Evolutionary conservation across 1,140 invertebrate species (phyloP), one percentile per base, ranked within the genome.

Genomic region (Aphidius gifuensis): DNA sequence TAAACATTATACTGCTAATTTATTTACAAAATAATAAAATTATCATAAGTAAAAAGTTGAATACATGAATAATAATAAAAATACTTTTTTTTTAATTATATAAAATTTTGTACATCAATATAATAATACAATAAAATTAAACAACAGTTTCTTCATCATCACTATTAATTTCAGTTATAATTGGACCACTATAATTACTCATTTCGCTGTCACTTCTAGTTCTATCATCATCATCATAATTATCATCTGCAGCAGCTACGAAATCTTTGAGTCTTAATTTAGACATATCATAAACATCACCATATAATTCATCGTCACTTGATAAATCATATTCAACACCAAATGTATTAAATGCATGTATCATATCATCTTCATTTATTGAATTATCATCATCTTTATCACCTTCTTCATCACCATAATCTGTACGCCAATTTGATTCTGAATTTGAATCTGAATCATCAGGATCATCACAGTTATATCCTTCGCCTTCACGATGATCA

Each of bases 401-500:
- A 9, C 9, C 50, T 45, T 79, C 79, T 8, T 79, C 80, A 67
- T 84, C 83, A 5, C 83, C 83, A 68, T 85, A 85, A 64, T 84
- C 83, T 47, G 84, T 85, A 62, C 69, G 71, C 68, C 76, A 82
- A 64, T 84, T 79, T 11, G 80, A 82, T 66, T 85, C 83, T 39
- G 79, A 75, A 73, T 85, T 85, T 5, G 82, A 83, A 67, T 85
- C 84, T 5, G 82, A 83, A 67, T 85, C 83, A 23, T 83, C 79
- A 11, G 82, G 82, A 7, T 74, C 70, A 16, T 68, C 69, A 4
- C 72, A 67, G 16, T 76, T 74, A 0, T 70, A 71, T 58, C 71
- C 66, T 54, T 67, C 67, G 58, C 69, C 70, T 5, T 69, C 39
- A 11, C 73, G 61, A 51, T 66, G 60, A 42, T 68, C 68, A 38